A percentile compares a stretch with the other conserved stretches of the same genome.
phyloP scores from a whole-genome alignment of 1,140 invertebrate species.

The Venustaconcha ellipsiformis region DNA sequence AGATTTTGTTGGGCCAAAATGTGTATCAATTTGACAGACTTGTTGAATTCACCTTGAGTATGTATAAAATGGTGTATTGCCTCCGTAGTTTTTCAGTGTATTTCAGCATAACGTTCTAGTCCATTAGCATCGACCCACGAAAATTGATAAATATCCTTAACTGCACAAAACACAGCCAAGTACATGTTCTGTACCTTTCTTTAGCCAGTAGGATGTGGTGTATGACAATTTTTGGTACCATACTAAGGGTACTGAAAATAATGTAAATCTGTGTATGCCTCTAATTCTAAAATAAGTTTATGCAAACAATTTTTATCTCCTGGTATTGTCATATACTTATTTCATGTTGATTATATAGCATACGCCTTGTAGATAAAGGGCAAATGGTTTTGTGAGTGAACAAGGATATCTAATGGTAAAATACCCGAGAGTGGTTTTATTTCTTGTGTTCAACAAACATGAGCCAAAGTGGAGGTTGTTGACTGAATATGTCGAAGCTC shows the following conservation, averaged over 20 bases:
- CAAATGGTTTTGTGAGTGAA: too few relatives aligned
- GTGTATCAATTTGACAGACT: neutral
- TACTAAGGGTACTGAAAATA: conserved; percentile 58
- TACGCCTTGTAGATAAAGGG: too few relatives aligned
- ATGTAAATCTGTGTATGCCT: neutral
- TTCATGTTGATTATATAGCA: too few relatives aligned
- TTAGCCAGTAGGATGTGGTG: conserved; percentile 65
- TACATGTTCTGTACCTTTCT: conserved; percentile 65
- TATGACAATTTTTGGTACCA: conserved; percentile 69
- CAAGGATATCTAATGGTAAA: too few relatives aligned
- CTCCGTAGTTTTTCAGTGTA: conserved; percentile 59
- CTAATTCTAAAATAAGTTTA: neutral
- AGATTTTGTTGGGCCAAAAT: too few relatives aligned
- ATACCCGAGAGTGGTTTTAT: too few relatives aligned
- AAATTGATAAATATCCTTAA: conserved; percentile 67
- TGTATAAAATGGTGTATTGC: conserved; percentile 64
- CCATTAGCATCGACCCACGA: conserved; percentile 64
- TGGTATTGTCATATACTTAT: too few relatives aligned
- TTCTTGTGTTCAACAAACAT: too few relatives aligned
- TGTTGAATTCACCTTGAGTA: conserved; percentile 58
- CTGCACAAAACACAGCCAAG: conserved; percentile 66
- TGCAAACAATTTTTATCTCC: neutral
- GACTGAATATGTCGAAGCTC: too few relatives aligned
- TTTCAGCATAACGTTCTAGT: conserved; percentile 63
- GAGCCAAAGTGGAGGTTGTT: too few relatives aligned